Base-by-base conservation (phyloP, 2,888 invertebrate genomes). In the Apamea epomidion region DNA sequence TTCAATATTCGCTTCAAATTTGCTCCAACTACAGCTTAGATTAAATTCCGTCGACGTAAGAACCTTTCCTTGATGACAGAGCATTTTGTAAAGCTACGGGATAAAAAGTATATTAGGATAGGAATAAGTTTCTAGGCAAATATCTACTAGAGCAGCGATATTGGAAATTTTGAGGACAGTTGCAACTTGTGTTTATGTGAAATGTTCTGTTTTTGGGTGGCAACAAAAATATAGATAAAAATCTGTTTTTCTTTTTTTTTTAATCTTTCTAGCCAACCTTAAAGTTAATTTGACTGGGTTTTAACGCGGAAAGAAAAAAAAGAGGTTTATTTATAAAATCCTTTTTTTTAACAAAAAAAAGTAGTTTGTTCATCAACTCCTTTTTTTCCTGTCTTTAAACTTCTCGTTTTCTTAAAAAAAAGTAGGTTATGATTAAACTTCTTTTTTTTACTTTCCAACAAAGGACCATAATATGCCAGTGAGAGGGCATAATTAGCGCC, bases 21-120 rank as follows among this genome's bases (percentile, higher is more conserved):
- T 77, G 69, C 71, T 85, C 82, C 72, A 75, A 82, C 78, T 88
- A 78, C 75, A 86, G 88, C 86, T 88, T 76, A 81, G 83, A 87
- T 88, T 89, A 88, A 89, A 88, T 88, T 89, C 69, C 67, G 88
- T 60, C 72, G 74, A 81, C 78, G 84, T 71, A 74, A 74, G 72
- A 88, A 83, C 88, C 86, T 88, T 74, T 81, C 76, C 86, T 78
- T 88, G 90, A 88, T 88, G 88, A 88, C 81, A 42, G 42, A 84
- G 90, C 88, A 74, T 76, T 89, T 88, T 86, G 64, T 80, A 77
- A 89, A 88, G 81, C 76, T 69, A 60, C 48, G 48, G 78, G 83
- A 88, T 85, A 89, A 89, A 87, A 88, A 78, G 82, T 88, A 85
- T 71, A 79, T 83, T 81, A 83, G 71, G 74, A 76, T 67, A 85